phyloP scores from a whole-genome alignment of 2,888 invertebrate species.

The Pseudanteris insignis region DNA sequence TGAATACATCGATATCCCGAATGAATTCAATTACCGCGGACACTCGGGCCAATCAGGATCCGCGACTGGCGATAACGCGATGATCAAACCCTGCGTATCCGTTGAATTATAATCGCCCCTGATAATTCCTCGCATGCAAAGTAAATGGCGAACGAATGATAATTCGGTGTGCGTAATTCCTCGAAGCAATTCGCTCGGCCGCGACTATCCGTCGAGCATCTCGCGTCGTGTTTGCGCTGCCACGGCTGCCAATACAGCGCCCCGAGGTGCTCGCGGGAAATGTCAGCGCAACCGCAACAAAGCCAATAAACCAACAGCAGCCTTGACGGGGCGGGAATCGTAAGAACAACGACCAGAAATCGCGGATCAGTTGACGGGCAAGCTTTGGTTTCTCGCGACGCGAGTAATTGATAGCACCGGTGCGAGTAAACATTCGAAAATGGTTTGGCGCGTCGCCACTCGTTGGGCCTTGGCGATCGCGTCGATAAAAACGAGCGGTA shows the following conservation, averaged over 20 bases:
- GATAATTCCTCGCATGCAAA: conserved; percentile 26
- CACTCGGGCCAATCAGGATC: background rate
- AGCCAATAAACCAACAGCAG: conserved; percentile 26
- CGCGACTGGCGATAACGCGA: background rate
- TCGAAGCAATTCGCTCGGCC: conserved; percentile 37
- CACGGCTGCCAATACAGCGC: conserved; percentile 36
- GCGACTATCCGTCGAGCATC: conserved; percentile 34
- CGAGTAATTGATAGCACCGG: conserved; percentile 65
- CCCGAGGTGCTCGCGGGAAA: conserved; percentile 13
- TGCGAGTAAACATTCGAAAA: conserved; percentile 56
- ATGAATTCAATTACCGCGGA: conserved; percentile 5
- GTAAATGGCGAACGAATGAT: conserved; percentile 27
- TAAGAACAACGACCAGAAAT: conserved; percentile 52
- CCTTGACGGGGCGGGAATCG: conserved; percentile 50
- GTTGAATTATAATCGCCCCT: conserved; percentile 29
- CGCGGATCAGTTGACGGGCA: conserved; percentile 17
- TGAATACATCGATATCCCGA: no score
- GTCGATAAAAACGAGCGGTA: conserved; percentile 40
- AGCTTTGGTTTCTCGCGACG: conserved; percentile 8
- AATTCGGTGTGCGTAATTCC: conserved; percentile 27
- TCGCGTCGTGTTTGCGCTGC: conserved; percentile 21
- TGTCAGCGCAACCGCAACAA: conserved; percentile 25
- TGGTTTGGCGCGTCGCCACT: conserved; percentile 23
- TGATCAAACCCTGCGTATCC: conserved; percentile 5
- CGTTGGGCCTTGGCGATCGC: conserved; percentile 13